A percentile compares a stretch with the other conserved stretches of the same genome.
Evolutionary conservation across 2,888 invertebrate species (phyloP).

Genomic region (Nemoura dubitans): DNA sequence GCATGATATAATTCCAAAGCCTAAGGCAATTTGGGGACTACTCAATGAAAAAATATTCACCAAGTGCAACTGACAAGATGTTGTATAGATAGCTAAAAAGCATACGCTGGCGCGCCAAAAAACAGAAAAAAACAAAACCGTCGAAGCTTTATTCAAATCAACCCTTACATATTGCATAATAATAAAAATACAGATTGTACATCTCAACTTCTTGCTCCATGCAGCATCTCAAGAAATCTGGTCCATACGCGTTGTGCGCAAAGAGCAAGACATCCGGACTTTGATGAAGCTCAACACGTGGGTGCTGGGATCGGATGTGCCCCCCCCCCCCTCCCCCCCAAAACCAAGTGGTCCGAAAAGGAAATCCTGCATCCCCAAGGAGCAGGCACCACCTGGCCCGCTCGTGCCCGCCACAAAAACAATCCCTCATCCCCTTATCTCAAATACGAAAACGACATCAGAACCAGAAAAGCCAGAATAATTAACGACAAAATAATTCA

Average conservation of each 20-base stretch:
- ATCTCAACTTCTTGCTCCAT: not conserved
- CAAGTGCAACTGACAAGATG: not conserved
- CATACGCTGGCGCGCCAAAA: not conserved
- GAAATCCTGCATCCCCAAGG: constrained; percentile 33
- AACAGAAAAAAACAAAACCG: not conserved
- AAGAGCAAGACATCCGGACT: constrained; percentile 17
- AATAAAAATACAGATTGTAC: constrained; percentile 20
- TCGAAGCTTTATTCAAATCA: not conserved
- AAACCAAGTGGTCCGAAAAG: constrained; percentile 2
- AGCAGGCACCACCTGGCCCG: constrained; percentile 17
- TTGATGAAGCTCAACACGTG: constrained; percentile 15
- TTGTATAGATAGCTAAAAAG: not conserved
- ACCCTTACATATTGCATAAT: not conserved
- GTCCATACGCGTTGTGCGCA: not conserved
- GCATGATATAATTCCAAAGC: not conserved
- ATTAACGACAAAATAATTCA: not conserved
- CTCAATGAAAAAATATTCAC: not conserved
- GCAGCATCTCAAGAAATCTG: constrained; percentile 18
- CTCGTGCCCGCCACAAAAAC: constrained; percentile 15
- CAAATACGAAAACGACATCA: not conserved
- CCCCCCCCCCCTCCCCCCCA: not conserved
- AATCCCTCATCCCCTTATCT: not conserved
- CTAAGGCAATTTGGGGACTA: not conserved
- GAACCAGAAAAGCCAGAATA: not conserved
- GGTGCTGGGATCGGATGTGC: constrained; percentile 21